Evolutionary conservation across 2,888 invertebrate species (phyloP), one percentile per base, ranked within the genome.

Genomic region (Athripsodes cinereus): DNA sequence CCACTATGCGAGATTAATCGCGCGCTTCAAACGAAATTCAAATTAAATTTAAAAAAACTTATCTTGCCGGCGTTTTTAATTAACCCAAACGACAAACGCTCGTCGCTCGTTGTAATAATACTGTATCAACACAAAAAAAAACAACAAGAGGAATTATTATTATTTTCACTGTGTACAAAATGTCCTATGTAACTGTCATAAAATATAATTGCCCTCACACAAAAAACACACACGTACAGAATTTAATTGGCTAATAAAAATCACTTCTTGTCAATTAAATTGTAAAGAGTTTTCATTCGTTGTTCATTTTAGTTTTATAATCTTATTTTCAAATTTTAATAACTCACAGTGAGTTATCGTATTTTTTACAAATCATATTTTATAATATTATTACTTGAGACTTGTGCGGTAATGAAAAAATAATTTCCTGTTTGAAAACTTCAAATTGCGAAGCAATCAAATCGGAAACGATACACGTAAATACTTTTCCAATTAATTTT

Each of bases 211-310:
- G 59, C 56, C 49, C 46, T 26, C 51, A 34, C 49, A 49, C 55
- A 53, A 57, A 59, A 53, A 52, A 55, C 53, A 57, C 55, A 46
- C 53, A 26, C 49, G 49, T n/a, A n/a, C n/a, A n/a, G n/a, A n/a
- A 31, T 22, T 52, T 53, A 60, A 60, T 60, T 60, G 60, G 57
- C 48, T 22, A 50, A 57, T 57, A 60, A 59, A 59, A 60, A 60
- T 60, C 57, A 51, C 57, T 26, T 52, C 40, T 19, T 52, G 60
- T 60, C 60, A 60, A 57, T 60, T 56, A 40, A 40, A 40, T n/a
- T 16, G 40, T 16, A 13, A 34, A 40, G 49, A 44, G 22, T 40
- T 40, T 13, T 40, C 16, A n/a, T 5, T 52, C n/a, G 34, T 52
- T 52, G 52, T 52, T 52, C 16, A 22, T 52, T 50, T 52, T 52